Base-by-base conservation (phyloP, 2,888 invertebrate species). In the Lasioglossum morio region DNA sequence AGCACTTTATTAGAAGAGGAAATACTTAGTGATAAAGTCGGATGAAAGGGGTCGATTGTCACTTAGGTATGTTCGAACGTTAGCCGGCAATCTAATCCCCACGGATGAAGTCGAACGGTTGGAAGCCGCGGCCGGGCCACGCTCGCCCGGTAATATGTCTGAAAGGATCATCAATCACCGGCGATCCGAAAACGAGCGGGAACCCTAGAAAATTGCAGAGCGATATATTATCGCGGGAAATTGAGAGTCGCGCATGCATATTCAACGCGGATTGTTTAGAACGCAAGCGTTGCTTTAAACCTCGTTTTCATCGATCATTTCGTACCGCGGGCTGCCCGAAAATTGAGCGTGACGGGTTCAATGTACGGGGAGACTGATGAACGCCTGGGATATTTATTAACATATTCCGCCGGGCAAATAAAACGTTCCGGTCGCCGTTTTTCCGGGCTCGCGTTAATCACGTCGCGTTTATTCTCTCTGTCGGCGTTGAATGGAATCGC, bases 291-390 rank as follows among this genome's bases (percentile, higher is more conserved):
- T 79, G 70, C 78, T 85, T 78, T 85, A 85, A 78, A 83, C 78
- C 84, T 83, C 75, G 84, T 85, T 85, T 85, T 79, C 78, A 85
- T 85, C 84, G 84, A 85, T 84, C 82, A 84, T 79, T 43, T 46
- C 75, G 63, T 30, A 57, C 66, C n/a, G 82, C 37, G 57, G 16
- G 73, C 30, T 76, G 27, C 43, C 70, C 72, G 34, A 72, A 81
- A 81, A 84, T 77, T 69, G 57, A 73, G 57, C 72, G 34, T 72
- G 82, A 77, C 43, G 34, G 72, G 72, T 73, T 84, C 84, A 73
- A 77, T 81, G 75, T 37, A 83, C 74, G 53, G 40, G 40, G 16
- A 8, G 53, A 72, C 48, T 48, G 57, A 82, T 60, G 37, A 63
- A 60, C 30, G 75, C n/a, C 48, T 0, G 34, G 60, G 27, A 19